Percentiles rank a stretch among this genome's conserved stretches.
phyloP scores from a whole-genome alignment of 92 coral and sea anemone species.

The Bergia puertoricense region DNA sequence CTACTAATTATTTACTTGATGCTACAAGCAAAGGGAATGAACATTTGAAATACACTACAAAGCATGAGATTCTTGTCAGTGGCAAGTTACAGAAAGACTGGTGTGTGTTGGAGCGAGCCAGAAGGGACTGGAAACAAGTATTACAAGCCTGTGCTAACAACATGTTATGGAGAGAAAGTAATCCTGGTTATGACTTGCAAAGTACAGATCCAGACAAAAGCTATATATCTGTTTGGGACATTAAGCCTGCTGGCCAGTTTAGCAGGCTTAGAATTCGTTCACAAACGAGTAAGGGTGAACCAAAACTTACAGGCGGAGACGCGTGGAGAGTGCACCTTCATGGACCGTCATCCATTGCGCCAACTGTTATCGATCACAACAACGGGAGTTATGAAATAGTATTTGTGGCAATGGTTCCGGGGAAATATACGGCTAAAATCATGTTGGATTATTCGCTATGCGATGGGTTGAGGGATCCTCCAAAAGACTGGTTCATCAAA shows the following conservation, averaged over 20 bases:
- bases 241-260: slow-evolving; percentile 75
- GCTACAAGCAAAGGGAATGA: background rate
- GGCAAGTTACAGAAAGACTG: slow-evolving; percentile 56
- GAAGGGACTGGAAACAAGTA: slow-evolving; percentile 79
- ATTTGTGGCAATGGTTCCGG: slow-evolving; percentile 79
- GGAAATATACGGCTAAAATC: slow-evolving; percentile 58
- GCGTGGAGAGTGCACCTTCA: slow-evolving; percentile 76
- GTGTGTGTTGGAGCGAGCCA: slow-evolving; percentile 73
- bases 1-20: background rate
- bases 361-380: slow-evolving; percentile 68
- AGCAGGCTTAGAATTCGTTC: slow-evolving; percentile 78
- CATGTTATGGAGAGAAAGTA: slow-evolving; percentile 54
- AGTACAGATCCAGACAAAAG: slow-evolving; percentile 70
- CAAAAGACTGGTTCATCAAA: slow-evolving; percentile 70
- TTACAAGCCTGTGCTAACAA: slow-evolving; percentile 64
- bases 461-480: slow-evolving; percentile 76
- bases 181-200: slow-evolving; percentile 35
- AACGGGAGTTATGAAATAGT: slow-evolving; percentile 79
- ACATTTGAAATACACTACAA: background rate
- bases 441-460: slow-evolving; percentile 74
- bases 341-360: slow-evolving; percentile 76
- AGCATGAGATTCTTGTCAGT: background rate
- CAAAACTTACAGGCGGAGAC: slow-evolving; percentile 72
- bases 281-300: slow-evolving; percentile 59
- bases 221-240: slow-evolving; percentile 71